phyloP scores from a whole-genome alignment of 2,797 vertebrate genomes.

The Tauraco hartlaubi region DNA sequence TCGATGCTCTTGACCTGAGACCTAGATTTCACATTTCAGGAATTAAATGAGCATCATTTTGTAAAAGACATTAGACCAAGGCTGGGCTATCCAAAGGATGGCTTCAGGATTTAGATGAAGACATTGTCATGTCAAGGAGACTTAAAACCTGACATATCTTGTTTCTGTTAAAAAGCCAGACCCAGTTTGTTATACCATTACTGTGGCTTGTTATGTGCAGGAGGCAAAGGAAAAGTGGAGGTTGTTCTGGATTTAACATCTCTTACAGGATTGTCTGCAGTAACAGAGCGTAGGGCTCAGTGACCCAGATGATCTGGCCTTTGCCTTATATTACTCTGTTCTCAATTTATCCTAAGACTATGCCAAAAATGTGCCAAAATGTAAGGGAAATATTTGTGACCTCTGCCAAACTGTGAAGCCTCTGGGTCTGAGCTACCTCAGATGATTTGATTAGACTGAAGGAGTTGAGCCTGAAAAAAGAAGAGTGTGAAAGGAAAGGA shows the following conservation, averaged over 20 bases:
- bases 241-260: constrained; percentile 3
- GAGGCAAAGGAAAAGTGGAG: constrained; percentile 17
- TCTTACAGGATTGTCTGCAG: not conserved
- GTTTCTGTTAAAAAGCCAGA: constrained; percentile 6
- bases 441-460: not conserved
- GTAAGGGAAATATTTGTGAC: constrained; percentile 26
- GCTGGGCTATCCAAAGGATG: constrained; percentile 37
- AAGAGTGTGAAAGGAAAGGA: not conserved
- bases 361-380: constrained; percentile 46
- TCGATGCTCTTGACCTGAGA: constrained; percentile 60
- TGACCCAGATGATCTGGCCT: constrained; percentile 8
- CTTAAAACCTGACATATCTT: constrained; percentile 51
- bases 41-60: constrained; percentile 68
- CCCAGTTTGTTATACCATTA: not conserved
- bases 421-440: not conserved
- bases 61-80: constrained; percentile 66
- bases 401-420: constrained; percentile 10
- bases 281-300: not conserved
- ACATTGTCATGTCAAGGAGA: constrained; percentile 65
- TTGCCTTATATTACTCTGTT: not conserved
- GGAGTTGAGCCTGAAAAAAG: not conserved
- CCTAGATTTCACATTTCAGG: constrained; percentile 64
- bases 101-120: constrained; percentile 61
- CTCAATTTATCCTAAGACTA: not conserved
- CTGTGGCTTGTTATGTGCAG: not conserved